Percentiles rank a stretch among this genome's conserved stretches.
Evolutionary conservation across 2,888 invertebrate genomes (phyloP).

Genomic region (Cryptops parisi): DNA sequence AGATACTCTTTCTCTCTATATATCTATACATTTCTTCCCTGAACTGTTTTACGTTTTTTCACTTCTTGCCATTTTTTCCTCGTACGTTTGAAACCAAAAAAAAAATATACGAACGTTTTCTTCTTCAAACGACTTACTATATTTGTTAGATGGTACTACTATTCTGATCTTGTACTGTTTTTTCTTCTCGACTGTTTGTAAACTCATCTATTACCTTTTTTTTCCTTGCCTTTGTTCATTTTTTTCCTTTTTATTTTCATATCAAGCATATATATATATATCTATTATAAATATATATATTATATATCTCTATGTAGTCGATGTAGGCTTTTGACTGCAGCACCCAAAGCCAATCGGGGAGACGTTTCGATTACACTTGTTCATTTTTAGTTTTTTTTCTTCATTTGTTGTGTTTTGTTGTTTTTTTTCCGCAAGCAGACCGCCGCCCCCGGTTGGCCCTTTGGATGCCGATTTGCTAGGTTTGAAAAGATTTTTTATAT

Average conservation of each 20-base stretch:
- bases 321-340: too few species aligned
- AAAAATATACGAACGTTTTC: too few species aligned
- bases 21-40: neutral
- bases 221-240: too few species aligned
- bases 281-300: neutral
- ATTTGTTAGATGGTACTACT: neutral
- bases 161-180: neutral
- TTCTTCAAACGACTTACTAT: neutral
- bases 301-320: neutral
- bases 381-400: neutral
- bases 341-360: neutral
- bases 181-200: neutral
- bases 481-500: neutral
- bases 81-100: neutral
- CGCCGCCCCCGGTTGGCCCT: neutral
- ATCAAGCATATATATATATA: neutral
- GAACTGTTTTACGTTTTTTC: neutral
- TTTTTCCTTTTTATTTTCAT: neutral
- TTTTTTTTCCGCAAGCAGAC: neutral
- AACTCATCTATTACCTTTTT: neutral
- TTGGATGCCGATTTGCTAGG: neutral
- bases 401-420: neutral
- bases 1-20: neutral
- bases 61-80: neutral
- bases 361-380: neutral